phyloP scores from a whole-genome alignment of 1,140 invertebrate genomes.

The Pissodes strobi region DNA sequence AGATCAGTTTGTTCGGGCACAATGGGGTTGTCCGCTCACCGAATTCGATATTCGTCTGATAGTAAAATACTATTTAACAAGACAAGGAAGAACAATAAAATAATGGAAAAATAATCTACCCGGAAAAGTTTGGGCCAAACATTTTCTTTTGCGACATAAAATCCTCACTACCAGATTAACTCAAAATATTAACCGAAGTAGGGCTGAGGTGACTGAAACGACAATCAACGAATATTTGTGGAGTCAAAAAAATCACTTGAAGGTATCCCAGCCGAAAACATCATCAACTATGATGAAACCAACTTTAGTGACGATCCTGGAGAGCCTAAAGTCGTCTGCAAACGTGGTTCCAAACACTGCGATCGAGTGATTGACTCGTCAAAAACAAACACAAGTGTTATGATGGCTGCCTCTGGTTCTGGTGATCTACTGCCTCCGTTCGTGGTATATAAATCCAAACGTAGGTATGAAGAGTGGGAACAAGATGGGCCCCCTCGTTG shows the following conservation, averaged over 20 bases:
- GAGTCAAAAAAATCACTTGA: not conserved
- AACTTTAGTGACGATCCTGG: no score
- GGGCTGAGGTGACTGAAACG: no score
- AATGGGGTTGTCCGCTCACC: not conserved
- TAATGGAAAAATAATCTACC: no score
- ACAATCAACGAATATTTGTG: constrained; percentile 4
- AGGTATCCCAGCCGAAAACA: no score
- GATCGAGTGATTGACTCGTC: no score
- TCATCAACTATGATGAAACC: no score
- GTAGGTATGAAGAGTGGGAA: constrained; percentile 2
- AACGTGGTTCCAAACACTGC: constrained; percentile 2
- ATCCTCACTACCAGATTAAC: not conserved
- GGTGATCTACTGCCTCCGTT: not conserved
- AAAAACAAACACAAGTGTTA: constrained; percentile 1
- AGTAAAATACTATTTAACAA: not conserved
- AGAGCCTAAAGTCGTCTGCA: not conserved
- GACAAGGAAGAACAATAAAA: not conserved
- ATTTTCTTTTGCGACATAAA: not conserved
- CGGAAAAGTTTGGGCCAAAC: not conserved
- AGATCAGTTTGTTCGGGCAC: not conserved
- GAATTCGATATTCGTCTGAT: not conserved
- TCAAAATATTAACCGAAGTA: constrained; percentile 11
- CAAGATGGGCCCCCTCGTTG: not conserved
- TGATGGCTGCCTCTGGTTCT: constrained; percentile 5
- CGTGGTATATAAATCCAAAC: not conserved